These are phyloP conservation scores for Cichladusa arquata DNA, from an alignment of 2,113 vertebrate species.

Conservation along the genomic window DNA sequence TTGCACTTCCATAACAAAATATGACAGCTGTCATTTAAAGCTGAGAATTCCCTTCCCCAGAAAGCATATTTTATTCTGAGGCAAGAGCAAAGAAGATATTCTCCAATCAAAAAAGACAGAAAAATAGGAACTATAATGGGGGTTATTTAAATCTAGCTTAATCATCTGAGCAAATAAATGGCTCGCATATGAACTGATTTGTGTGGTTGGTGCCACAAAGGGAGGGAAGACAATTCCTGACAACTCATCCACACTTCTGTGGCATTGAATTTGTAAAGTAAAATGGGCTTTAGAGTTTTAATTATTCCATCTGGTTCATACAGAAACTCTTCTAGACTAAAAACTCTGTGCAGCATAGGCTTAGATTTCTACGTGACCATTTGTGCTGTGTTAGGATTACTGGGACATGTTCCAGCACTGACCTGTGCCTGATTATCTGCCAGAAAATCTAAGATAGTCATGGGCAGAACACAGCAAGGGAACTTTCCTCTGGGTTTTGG, in stretches of 20 bases:
- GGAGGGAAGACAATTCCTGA: not conserved
- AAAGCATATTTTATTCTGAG: not conserved
- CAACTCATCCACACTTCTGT: not conserved
- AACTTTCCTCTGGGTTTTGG: not conserved
- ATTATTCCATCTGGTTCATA: slow-evolving; percentile 8
- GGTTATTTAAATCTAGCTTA: slow-evolving; percentile 3
- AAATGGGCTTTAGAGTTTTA: not conserved
- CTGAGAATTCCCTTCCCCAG: not conserved
- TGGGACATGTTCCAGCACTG: not conserved
- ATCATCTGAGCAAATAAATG: not conserved
- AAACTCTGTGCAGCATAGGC: not conserved
- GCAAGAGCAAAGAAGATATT: not conserved
- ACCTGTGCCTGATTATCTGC: not conserved
- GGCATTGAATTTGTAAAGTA: not conserved
- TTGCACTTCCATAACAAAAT: slow-evolving; percentile 30
- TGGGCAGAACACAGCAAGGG: not conserved
- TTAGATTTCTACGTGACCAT: not conserved
- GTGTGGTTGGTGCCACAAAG: not conserved
- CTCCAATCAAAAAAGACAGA: not conserved
- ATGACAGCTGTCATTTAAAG: slow-evolving; percentile 55
- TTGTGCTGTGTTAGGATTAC: not conserved
- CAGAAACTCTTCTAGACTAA: not conserved
- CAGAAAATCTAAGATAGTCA: not conserved
- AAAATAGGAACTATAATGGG: not conserved
- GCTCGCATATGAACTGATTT: not conserved